Percentiles rank a stretch among this genome's conserved stretches.
Conservation (phyloP, 1,140 invertebrate species). For the Limonius californicus region DNA sequence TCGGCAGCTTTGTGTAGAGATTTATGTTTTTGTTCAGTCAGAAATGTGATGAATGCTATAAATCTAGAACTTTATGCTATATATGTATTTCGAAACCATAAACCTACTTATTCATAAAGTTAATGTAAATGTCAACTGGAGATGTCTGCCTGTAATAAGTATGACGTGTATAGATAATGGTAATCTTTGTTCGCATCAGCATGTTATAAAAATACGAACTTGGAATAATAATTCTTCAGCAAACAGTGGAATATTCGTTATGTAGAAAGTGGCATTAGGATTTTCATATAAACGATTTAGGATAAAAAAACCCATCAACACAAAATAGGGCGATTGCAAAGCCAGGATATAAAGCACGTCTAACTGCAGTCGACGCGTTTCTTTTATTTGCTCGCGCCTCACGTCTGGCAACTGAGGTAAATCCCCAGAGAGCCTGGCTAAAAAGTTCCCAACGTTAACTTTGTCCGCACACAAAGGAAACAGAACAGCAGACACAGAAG, state of each 20-base stretch:
- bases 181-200: too few species aligned
- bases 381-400: constrained; percentile 38
- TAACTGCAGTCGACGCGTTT: constrained; percentile 30
- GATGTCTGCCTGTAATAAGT: too few species aligned
- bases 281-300: constrained; percentile 24
- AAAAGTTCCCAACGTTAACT: constrained; percentile 39
- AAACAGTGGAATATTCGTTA: too few species aligned
- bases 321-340: constrained; percentile 6
- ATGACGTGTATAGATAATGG: too few species aligned
- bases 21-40: too few species aligned
- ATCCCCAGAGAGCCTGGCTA: constrained; percentile 33
- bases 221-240: too few species aligned
- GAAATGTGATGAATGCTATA: too few species aligned
- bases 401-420: constrained; percentile 33
- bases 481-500: constrained; percentile 19
- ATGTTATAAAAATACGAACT: too few species aligned
- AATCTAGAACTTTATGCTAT: too few species aligned
- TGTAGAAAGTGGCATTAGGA: too few species aligned
- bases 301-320: constrained; percentile 21
- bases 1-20: too few species aligned
- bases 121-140: not conserved
- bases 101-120: not conserved
- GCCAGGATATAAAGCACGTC: constrained; percentile 25
- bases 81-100: too few species aligned
- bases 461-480: constrained; percentile 36